A percentile compares a stretch with the other conserved stretches of the same genome.
Evolutionary conservation across 2,797 vertebrate species (phyloP).

Genomic region (Cyclopterus lumpus): DNA sequence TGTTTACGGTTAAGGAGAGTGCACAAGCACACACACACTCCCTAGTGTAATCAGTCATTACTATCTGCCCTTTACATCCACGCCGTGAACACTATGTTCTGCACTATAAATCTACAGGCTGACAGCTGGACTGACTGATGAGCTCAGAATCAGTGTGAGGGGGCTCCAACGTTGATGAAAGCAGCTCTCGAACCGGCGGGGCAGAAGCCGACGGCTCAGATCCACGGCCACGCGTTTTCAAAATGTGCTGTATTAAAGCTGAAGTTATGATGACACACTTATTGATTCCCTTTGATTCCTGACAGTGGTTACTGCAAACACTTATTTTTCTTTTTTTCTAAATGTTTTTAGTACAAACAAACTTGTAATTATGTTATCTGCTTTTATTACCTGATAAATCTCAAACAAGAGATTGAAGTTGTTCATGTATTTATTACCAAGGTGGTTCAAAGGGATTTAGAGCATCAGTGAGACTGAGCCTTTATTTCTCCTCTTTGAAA

Average conservation of each 20-base stretch:
- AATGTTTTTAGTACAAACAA: background rate
- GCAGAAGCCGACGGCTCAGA: slow-evolving; percentile 32
- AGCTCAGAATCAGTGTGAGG: slow-evolving; percentile 64
- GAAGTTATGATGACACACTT: background rate
- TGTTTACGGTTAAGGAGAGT: slow-evolving; percentile 60
- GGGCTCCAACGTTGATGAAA: slow-evolving; percentile 60
- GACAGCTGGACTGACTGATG: slow-evolving; percentile 77
- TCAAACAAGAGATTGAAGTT: slow-evolving; percentile 3
- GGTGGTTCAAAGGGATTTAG: slow-evolving; percentile 11
- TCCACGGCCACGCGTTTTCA: slow-evolving; percentile 43
- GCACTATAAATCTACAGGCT: slow-evolving; percentile 72
- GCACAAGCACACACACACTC: slow-evolving; percentile 30
- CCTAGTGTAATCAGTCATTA: slow-evolving; percentile 71
- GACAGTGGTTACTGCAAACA: background rate
- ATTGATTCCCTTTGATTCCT: slow-evolving; percentile 1
- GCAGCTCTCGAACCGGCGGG: slow-evolving; percentile 37
- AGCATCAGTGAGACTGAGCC: slow-evolving; percentile 1
- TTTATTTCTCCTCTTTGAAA: slow-evolving; percentile 40
- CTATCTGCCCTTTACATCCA: slow-evolving; percentile 61
- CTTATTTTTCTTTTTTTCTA: background rate
- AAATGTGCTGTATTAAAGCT: too few relatives aligned
- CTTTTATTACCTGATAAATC: background rate
- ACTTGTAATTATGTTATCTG: background rate
- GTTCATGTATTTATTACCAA: slow-evolving; percentile 20
- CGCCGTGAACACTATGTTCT: slow-evolving; percentile 57